Evolutionary conservation across 2,113 vertebrate species (phyloP), one percentile per base, ranked within the genome.

Genomic region (Euleptes europaea): DNA sequence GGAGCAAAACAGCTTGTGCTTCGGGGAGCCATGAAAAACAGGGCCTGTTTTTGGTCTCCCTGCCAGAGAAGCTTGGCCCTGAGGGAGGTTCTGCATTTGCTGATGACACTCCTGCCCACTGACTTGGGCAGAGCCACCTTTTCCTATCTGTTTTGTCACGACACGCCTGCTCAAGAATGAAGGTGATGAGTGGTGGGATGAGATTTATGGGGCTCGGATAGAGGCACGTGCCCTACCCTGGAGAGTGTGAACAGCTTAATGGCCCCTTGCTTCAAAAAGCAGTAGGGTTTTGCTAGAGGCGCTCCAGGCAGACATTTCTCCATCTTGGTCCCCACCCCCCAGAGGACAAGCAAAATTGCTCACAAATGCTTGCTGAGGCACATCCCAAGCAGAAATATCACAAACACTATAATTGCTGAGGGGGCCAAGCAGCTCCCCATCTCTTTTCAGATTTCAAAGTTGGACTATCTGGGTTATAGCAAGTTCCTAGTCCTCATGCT

Each of bases 261-360:
- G 12, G 49, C 69, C 33, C 67, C 9, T 23, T 23, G 2, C 7
- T 35, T 82, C 74, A 81, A 85, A 60, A 86, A 35, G 47, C 67
- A 89, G 67, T 42, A 69, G 88, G 80, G 78, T 88, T 91, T 92
- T 79, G 89, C 92, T 49, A 0, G 35, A 4, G 80, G 92, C 90
- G 72, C 78, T 13, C 86, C 31, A 14, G 84, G 83, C 38, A 44
- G 28, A 19, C 35, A 28, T 5, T 86, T 40, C 70, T 60, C 69
- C 38, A n/a, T 69, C 70, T 82, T 88, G 70, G 57, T 2, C 86
- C 83, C 26, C 60, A 23, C 5, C 1, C 21, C 60, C 26, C 60
- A 23, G 83, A 91, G 85, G 8, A 0, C 44, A 42, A 4, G 23
- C 40, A 71, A 49, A 38, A 35, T 81, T 38, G 71, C 76, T 84